These are phyloP conservation scores for Pyxicephalus adspersus DNA, from an alignment of 2,113 vertebrate genomes.

Conservation along the genomic window DNA sequence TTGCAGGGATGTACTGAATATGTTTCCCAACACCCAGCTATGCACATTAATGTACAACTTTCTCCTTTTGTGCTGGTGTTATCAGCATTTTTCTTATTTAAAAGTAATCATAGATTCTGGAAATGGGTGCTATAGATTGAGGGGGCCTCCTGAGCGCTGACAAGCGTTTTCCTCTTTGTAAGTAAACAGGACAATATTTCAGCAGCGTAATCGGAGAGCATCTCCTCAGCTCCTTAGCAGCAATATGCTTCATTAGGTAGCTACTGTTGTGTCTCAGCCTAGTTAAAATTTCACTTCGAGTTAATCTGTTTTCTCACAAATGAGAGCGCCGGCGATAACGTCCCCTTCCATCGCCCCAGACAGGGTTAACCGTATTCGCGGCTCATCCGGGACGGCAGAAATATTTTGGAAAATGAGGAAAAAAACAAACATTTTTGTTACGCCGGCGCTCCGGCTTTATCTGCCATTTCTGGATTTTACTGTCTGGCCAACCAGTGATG, in stretches of 20 bases:
- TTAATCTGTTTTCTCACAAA: conserved; percentile 82
- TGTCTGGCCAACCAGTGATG: no score
- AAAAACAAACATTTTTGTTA: conserved; percentile 60
- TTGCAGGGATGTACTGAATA: no score
- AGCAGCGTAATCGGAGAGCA: conserved; percentile 75
- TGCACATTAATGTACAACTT: no score
- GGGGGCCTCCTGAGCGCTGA: neutral
- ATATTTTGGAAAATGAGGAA: conserved; percentile 66
- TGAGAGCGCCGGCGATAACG: conserved; percentile 76
- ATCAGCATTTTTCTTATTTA: no score
- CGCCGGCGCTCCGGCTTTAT: conserved; percentile 68
- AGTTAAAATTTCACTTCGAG: conserved; percentile 79
- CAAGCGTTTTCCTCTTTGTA: conserved; percentile 60
- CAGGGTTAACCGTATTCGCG: conserved; percentile 74
- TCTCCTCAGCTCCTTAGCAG: conserved; percentile 79
- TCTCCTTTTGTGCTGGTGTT: no score
- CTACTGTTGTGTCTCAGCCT: conserved; percentile 77
- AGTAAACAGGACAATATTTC: conserved; percentile 75
- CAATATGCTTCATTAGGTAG: conserved; percentile 80
- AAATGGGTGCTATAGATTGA: neutral
- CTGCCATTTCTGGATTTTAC: conserved; percentile 67
- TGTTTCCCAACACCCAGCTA: no score
- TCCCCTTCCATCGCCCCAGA: conserved; percentile 71
- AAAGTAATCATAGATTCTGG: no score
- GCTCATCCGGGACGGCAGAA: conserved; percentile 71